Evolutionary conservation across 2,888 invertebrate genomes (phyloP).

Genomic region (Athalia cordata): DNA sequence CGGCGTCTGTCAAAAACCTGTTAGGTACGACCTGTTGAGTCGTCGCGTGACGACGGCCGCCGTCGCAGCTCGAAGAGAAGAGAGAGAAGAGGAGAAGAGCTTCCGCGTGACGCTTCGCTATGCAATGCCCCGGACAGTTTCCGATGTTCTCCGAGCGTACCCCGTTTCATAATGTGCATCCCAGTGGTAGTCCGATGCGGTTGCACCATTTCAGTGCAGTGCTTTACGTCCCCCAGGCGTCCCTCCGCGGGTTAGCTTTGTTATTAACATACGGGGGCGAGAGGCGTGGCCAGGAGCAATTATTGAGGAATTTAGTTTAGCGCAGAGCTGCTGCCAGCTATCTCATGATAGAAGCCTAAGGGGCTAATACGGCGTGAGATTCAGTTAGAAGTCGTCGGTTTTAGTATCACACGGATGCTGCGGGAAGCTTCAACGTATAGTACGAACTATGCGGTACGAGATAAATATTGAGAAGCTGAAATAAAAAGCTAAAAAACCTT

Average conservation of each 20-base stretch:
- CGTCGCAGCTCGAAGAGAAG: background rate
- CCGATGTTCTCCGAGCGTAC: slow-evolving; percentile 7
- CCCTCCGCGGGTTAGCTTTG: slow-evolving; percentile 40
- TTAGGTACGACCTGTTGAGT: slow-evolving; percentile 31
- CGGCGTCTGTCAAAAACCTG: slow-evolving; percentile 46
- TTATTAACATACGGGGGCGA: slow-evolving; percentile 43
- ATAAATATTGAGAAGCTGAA: no score
- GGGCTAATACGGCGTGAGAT: slow-evolving; percentile 33
- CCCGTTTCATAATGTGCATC: no score
- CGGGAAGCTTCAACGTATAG: no score
- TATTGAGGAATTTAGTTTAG: slow-evolving; percentile 41
- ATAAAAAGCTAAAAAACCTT: no score
- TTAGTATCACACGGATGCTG: no score
- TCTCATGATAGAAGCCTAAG: background rate
- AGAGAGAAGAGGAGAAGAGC: background rate
- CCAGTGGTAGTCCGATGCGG: no score
- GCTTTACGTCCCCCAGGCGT: slow-evolving; percentile 12
- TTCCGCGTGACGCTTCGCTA: slow-evolving; percentile 41
- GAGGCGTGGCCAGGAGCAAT: slow-evolving; percentile 35
- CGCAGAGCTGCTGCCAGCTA: background rate
- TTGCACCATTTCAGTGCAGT: no score
- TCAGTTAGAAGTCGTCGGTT: background rate
- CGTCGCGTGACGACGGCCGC: slow-evolving; percentile 45
- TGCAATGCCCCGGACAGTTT: background rate
- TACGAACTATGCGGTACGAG: no score